Conservation (phyloP, 2,888 invertebrate genomes). For the Oscheius sp. region DNA sequence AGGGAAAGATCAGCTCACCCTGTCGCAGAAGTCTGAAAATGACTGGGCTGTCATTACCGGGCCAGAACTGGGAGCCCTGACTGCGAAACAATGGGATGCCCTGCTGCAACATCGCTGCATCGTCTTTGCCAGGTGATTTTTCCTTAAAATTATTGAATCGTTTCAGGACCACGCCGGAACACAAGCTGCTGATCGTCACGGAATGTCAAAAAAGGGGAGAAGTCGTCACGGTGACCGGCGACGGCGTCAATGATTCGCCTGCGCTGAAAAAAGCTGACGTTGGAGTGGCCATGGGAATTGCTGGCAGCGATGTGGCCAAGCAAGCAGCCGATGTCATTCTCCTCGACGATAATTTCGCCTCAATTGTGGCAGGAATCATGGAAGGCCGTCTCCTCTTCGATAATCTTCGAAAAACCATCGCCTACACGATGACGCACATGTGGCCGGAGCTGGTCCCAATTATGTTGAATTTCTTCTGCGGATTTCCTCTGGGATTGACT, state of each 20-base stretch:
- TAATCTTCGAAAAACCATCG: constrained; percentile 59
- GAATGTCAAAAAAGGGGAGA: constrained; percentile 54
- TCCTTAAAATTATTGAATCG: background rate
- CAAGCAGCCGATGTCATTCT: constrained; percentile 65
- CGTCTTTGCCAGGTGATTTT: constrained; percentile 45
- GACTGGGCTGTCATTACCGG: constrained; percentile 57
- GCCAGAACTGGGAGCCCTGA: constrained; percentile 45
- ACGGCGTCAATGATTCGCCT: constrained; percentile 58
- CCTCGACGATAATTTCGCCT: constrained; percentile 61
- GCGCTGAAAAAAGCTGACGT: constrained; percentile 63
- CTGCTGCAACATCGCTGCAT: constrained; percentile 46
- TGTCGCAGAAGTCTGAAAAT: background rate
- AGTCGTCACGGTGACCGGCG: constrained; percentile 55
- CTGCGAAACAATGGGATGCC: constrained; percentile 47
- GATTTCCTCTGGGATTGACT: constrained; percentile 66
- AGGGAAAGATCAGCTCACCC: constrained; percentile 55
- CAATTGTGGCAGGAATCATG: constrained; percentile 55
- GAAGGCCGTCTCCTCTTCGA: constrained; percentile 55
- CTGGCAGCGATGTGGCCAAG: constrained; percentile 64
- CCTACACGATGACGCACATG: constrained; percentile 67
- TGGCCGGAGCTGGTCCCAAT: constrained; percentile 71
- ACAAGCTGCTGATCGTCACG: constrained; percentile 54
- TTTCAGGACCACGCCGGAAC: constrained; percentile 57
- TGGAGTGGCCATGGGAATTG: constrained; percentile 63
- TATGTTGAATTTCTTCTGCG: constrained; percentile 67